phyloP scores from a whole-genome alignment of 1,140 invertebrate genomes.

The Scaptomyza pallida region DNA sequence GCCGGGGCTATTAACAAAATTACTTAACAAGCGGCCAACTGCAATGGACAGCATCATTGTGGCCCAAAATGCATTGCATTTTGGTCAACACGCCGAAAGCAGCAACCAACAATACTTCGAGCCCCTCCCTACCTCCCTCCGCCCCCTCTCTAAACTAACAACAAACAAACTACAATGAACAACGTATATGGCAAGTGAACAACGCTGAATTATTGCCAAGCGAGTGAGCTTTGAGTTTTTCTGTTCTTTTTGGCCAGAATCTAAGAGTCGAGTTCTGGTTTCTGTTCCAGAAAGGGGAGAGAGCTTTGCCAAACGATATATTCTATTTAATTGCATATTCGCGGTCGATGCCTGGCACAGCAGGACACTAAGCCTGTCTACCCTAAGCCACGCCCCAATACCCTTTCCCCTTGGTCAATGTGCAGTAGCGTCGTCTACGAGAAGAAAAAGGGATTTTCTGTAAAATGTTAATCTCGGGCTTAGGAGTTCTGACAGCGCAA shows the following conservation, averaged over 20 bases:
- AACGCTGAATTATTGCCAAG: slow-evolving; percentile 70
- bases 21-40: slow-evolving; percentile 77
- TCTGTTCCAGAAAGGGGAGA: no score
- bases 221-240: slow-evolving; percentile 66
- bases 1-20: slow-evolving; percentile 76
- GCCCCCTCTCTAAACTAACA: no score
- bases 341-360: slow-evolving; percentile 47
- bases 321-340: slow-evolving; percentile 77
- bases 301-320: slow-evolving; percentile 59
- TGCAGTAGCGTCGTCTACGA: slow-evolving; percentile 13
- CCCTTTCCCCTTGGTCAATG: not conserved
- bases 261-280: not conserved
- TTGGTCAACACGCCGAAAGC: slow-evolving; percentile 38
- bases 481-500: slow-evolving; percentile 59
- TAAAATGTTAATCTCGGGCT: slow-evolving; percentile 68
- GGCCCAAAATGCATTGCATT: slow-evolving; percentile 25
- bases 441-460: not conserved
- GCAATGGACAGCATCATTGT: slow-evolving; percentile 41
- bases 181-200: slow-evolving; percentile 42
- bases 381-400: not conserved
- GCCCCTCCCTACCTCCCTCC: no score
- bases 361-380: slow-evolving; percentile 38
- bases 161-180: slow-evolving; percentile 10
- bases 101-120: slow-evolving; percentile 16
- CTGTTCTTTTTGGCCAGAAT: not conserved